These are phyloP conservation scores for Amphipyra tragopoginis DNA, from an alignment of 2,888 invertebrate genomes.

Conservation along the genomic window DNA sequence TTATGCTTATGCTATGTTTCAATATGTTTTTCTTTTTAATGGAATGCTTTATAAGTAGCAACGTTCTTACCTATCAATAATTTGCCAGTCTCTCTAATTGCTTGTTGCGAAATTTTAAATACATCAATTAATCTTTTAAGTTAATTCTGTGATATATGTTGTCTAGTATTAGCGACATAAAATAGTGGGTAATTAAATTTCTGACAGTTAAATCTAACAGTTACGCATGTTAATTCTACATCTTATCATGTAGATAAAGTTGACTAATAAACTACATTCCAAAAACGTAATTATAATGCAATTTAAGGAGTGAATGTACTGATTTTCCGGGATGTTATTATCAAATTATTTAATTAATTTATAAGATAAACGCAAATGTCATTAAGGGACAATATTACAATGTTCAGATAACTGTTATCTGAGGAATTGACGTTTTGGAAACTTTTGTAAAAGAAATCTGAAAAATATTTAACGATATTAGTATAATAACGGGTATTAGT, in stretches of 20 bases:
- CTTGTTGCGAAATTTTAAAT: constrained; percentile 5
- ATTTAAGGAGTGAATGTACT: no score
- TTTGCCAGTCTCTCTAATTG: constrained; percentile 9
- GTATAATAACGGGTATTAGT: no score
- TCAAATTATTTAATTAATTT: no score
- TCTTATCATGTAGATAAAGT: background rate
- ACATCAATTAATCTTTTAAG: background rate
- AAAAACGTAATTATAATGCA: background rate
- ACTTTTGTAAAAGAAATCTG: no score
- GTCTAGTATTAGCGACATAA: background rate
- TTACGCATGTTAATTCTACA: background rate
- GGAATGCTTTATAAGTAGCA: constrained; percentile 1
- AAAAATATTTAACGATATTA: no score
- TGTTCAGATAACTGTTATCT: no score
- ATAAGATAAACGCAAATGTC: no score
- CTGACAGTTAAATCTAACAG: background rate
- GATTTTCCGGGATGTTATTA: no score
- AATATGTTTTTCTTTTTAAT: constrained; percentile 34
- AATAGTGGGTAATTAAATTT: background rate
- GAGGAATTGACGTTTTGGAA: no score
- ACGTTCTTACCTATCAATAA: background rate
- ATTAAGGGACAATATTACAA: no score
- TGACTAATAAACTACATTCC: background rate
- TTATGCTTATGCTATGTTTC: constrained; percentile 65
- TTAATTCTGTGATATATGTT: background rate